A percentile compares a stretch with the other conserved stretches of the same genome.
These are phyloP conservation scores for Parnassius glacialis DNA, from an alignment of 2,888 invertebrate species.

Conservation along the genomic window DNA sequence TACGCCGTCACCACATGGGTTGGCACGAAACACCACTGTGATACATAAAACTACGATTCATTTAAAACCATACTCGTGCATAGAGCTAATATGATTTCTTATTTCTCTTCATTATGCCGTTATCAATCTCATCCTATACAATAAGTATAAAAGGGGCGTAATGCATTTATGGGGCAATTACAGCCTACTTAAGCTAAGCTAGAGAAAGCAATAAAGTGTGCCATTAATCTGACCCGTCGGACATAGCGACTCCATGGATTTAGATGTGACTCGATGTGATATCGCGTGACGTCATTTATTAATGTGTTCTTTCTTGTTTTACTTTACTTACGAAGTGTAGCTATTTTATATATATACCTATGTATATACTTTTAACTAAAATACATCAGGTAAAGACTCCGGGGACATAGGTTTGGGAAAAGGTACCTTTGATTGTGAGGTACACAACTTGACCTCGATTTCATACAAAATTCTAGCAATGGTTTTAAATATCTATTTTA, in stretches of 20 bases:
- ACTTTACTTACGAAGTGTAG: not conserved
- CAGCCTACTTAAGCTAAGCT: constrained; percentile 24
- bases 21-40: too few relatives aligned
- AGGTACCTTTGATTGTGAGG: too few relatives aligned
- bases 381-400: too few relatives aligned
- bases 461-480: too few relatives aligned
- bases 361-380: too few relatives aligned
- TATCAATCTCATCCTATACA: constrained; percentile 23
- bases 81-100: constrained; percentile 4
- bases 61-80: too few relatives aligned
- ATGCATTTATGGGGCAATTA: constrained; percentile 27
- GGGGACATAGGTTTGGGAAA: too few relatives aligned
- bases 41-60: too few relatives aligned
- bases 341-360: too few relatives aligned
- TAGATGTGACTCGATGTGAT: constrained; percentile 22
- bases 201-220: constrained; percentile 34
- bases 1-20: too few relatives aligned
- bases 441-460: too few relatives aligned
- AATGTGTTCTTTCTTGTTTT: constrained; percentile 8
- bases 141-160: constrained; percentile 19
- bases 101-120: constrained; percentile 8
- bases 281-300: constrained; percentile 27
- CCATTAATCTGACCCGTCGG: constrained; percentile 35
- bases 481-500: too few relatives aligned
- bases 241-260: constrained; percentile 27